A percentile compares a stretch with the other conserved stretches of the same genome.
Conservation (phyloP, 2,797 vertebrate species). For the Pristis pectinata region DNA sequence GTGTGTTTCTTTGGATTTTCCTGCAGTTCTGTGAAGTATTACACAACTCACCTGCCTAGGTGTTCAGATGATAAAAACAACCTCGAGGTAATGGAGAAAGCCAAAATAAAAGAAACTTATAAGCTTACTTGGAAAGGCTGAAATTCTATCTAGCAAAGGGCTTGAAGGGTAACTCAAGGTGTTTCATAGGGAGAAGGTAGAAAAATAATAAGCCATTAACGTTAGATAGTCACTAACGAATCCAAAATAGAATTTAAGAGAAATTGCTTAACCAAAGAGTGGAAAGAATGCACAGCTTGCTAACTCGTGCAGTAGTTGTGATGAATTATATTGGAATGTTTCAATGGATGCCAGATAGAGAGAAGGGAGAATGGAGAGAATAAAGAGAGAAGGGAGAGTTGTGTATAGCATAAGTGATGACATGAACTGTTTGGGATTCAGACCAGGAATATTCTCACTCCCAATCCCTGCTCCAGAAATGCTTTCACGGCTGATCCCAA, state of each 20-base stretch:
- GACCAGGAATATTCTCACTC: neutral
- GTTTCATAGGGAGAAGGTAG: neutral
- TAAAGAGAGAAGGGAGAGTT: neutral
- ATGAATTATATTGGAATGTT: neutral
- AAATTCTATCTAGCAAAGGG: neutral
- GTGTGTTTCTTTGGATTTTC: too few relatives aligned
- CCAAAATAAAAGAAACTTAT: too few relatives aligned
- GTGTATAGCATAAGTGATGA: too few relatives aligned
- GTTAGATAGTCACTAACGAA: neutral
- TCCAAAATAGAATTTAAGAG: neutral
- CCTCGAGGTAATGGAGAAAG: neutral
- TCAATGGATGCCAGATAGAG: neutral
- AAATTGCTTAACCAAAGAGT: neutral
- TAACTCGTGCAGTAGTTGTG: neutral
- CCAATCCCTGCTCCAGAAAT: neutral
- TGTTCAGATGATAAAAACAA: neutral
- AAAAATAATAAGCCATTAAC: neutral
- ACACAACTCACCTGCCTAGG: too few relatives aligned
- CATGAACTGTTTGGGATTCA: too few relatives aligned
- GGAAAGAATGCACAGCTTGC: neutral
- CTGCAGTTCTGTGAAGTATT: too few relatives aligned
- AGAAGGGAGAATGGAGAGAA: neutral
- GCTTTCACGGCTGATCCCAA: neutral
- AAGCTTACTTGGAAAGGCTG: neutral
- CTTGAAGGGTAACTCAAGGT: neutral